These are phyloP conservation scores for Temnothorax ravouxi DNA, from an alignment of 2,888 invertebrate genomes.

Conservation along the genomic window DNA sequence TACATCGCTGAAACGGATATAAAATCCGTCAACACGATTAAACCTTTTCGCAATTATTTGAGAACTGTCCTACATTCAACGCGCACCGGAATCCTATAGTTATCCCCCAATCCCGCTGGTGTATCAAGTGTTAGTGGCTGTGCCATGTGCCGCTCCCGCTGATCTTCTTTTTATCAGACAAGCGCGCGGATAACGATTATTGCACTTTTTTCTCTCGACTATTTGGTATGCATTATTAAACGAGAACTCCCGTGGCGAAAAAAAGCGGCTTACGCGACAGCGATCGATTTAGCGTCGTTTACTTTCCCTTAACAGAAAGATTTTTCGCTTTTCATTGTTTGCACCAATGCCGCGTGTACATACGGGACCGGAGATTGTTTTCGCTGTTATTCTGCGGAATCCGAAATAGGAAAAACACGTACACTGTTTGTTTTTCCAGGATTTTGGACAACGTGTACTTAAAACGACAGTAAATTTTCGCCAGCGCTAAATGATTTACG, in stretches of 20 bases:
- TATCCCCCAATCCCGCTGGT: constrained; percentile 46
- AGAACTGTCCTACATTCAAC: constrained; percentile 16
- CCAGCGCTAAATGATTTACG: constrained; percentile 16
- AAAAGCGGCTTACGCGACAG: constrained; percentile 68
- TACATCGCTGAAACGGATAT: not conserved
- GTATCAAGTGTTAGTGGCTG: constrained; percentile 24
- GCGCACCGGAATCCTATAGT: constrained; percentile 22
- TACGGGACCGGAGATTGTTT: constrained; percentile 48
- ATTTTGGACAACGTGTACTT: constrained; percentile 36
- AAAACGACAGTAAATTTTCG: constrained; percentile 18
- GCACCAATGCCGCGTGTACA: not conserved
- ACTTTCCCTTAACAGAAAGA: constrained; percentile 68
- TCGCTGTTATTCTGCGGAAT: constrained; percentile 41
- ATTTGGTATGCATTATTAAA: constrained; percentile 61
- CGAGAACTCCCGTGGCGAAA: constrained; percentile 59
- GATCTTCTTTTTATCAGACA: constrained; percentile 23
- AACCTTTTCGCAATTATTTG: constrained; percentile 37
- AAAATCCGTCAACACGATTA: constrained; percentile 18
- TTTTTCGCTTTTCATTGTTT: constrained; percentile 68
- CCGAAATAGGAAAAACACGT: constrained; percentile 33
- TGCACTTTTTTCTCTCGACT: constrained; percentile 47
- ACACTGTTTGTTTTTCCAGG: constrained; percentile 58
- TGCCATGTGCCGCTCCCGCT: constrained; percentile 1
- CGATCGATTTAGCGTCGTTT: constrained; percentile 67
- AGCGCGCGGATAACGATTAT: constrained; percentile 41